Evolutionary conservation across 2,113 vertebrate species (phyloP), one percentile per base, ranked within the genome.

Genomic region (Pterocles orientalis): DNA sequence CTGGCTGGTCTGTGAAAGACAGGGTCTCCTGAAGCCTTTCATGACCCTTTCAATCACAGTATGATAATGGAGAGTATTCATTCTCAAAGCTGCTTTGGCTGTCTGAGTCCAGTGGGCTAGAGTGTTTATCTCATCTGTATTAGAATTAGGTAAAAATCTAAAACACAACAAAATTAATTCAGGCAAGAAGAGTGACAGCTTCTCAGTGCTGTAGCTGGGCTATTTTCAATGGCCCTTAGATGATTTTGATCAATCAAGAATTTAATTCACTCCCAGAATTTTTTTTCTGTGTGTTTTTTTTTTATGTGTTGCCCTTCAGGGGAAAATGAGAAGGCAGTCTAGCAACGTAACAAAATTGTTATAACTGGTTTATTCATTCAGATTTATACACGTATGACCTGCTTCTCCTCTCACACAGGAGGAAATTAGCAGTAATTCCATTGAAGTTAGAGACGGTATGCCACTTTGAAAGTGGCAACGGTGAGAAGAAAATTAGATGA

Each of bases 31-130:
- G 86, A 91, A 96, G 88, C 94, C 73, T 89, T 94, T 87, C 7
- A 1, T 85, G 70, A 92, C 66, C 73, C 70, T 89, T 94, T 95
- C 66, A 90, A 94, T 66, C 77, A 43, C 4, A 56, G 81, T 66
- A 45, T 65, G 78, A 94, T 85, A 95, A 96, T 88, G 28, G 91
- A 64, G 61, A 6, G 18, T 91, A 94, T 95, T 97, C 95, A 91
- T 75, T 82, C 91, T 94, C 73, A 85, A 65, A 86, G 84, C 81
- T 94, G 70, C 92, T 94, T 96, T 96, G 57, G 50, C 58, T 94
- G 39, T 45, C 69, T 4, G 2, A 91, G 86, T 76, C 91, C 86
- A 91, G 61, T 36, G 54, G 66, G 51, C 73, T 89, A 29, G 53
- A 93, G 83, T 91, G 66, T 95, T 96, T 96, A 84, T 92, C 65